Evolutionary conservation across 2,888 invertebrate genomes (phyloP).

Genomic region (Acheta domesticus): DNA sequence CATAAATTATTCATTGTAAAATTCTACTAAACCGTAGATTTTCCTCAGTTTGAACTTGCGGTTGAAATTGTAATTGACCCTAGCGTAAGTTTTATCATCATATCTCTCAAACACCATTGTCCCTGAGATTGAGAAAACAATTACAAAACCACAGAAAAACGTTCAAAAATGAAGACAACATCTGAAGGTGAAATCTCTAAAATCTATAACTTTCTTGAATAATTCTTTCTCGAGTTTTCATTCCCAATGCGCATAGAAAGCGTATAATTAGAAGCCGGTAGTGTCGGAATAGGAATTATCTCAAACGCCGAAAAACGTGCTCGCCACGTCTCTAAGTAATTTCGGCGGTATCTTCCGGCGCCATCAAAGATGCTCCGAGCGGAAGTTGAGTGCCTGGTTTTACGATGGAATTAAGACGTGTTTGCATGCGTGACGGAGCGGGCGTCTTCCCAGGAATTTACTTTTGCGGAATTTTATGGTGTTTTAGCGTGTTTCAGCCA

Average conservation of each 20-base stretch:
- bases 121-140: no score
- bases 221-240: no score
- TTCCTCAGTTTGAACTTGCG: no score
- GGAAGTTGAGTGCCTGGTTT: neutral
- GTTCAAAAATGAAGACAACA: no score
- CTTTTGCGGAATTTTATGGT: conserved; percentile 6
- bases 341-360: neutral
- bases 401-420: neutral
- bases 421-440: neutral
- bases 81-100: no score
- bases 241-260: neutral
- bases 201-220: no score
- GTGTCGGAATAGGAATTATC: neutral
- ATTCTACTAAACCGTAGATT: no score
- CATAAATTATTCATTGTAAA: no score
- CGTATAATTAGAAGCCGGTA: neutral
- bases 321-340: neutral
- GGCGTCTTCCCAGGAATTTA: neutral
- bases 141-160: no score
- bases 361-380: neutral
- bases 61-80: no score
- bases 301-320: conserved; percentile 3
- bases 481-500: neutral
- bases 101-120: no score
- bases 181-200: no score